Base-by-base conservation (phyloP, 2,797 vertebrate species). In the Rhinatrema bivittatum region DNA sequence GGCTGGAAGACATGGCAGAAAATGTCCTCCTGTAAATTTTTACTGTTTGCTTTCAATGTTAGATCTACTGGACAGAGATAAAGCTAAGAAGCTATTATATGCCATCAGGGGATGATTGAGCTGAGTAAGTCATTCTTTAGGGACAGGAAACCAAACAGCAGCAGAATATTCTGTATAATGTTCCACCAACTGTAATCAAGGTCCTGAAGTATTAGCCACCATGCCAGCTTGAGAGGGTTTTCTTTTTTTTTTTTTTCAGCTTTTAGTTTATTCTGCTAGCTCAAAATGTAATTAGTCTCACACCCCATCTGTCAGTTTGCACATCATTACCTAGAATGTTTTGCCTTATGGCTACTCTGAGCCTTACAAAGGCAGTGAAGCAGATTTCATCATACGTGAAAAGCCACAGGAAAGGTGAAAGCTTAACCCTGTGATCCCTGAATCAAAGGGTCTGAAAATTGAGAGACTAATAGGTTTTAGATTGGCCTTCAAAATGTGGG, bases 271-370 rank as follows among this genome's bases (percentile, higher is more conserved):
- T n/a, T 4, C 39, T 7, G n/a, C 21, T 39, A 46, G 17, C 29
- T 54, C n/a, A 41, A 44, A 48, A 40, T 20, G 16, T 56, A 53
- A 68, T 67, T 53, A 69, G 56, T 18, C 33, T 42, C 28, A 3
- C 4, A 43, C 53, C 16, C 44, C 55, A 70, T 10, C 46, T 44
- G 61, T 59, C 2, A 14, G 53, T 42, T 44, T 42, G 32, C 40
- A 59, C 25, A 25, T 24, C 39, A 14, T 45, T 50, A 62, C 25
- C 39, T 5, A 5, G 36, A 1, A 1, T 33, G 39, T 50, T 39
- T 4, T 25, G 40, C 20, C n/a, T n/a, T n/a, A 10, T 3, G 14
- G 22, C 24, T 26, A 12, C 29, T 18, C 7, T n/a, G n/a, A 7
- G 43, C 36, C 23, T n/a, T n/a, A n/a, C n/a, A n/a, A n/a, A n/a